Evolutionary conservation across 2,888 invertebrate species (phyloP), one percentile per base, ranked within the genome.

Genomic region (Salticus scenicus): DNA sequence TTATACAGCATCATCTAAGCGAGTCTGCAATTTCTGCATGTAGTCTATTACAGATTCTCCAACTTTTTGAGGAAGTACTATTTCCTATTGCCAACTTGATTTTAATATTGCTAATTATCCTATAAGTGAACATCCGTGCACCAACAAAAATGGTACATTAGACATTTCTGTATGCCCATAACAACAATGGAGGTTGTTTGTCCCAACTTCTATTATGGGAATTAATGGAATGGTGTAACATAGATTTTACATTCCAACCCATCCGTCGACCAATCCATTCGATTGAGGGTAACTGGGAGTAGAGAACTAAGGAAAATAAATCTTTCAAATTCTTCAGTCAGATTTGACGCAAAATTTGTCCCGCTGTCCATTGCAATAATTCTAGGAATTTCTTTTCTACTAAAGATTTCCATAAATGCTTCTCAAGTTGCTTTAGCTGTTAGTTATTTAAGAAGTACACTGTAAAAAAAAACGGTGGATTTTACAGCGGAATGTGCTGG

Each of bases 351-450:
- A 37, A 67, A 76, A 30, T 64, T 76, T 0, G 42, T 76, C 4
- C 69, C 77, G 12, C 51, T 33, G 33, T 77, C 77, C 14, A n/a
- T 14, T 14, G 42, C 42, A 14, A 77, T 51, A 28, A 69, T 51
- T 4, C 30, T 51, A 1, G 77, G 77, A 14, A 77, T 24, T 4
- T 51, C 77, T 14, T 33, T 69, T 5, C 51, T 42, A 0, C 27
- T 10, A 27, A 69, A 77, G 17, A 77, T 77, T 0, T n/a, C 27
- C 66, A 67, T n/a, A 17, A 67, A 30, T 8, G 69, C 51, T 14
- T 77, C 69, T 5, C 33, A 69, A 7, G 77, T 69, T 30, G 31
- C 69, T 42, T 77, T 77, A 14, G 33, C 77, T 69, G 47, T 10
- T 7, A 47, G 17, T n/a, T n/a, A n/a, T n/a, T n/a, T n/a, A n/a